These are phyloP conservation scores for Borostomias antarcticus DNA, from an alignment of 2,797 vertebrate species.

Conservation along the genomic window DNA sequence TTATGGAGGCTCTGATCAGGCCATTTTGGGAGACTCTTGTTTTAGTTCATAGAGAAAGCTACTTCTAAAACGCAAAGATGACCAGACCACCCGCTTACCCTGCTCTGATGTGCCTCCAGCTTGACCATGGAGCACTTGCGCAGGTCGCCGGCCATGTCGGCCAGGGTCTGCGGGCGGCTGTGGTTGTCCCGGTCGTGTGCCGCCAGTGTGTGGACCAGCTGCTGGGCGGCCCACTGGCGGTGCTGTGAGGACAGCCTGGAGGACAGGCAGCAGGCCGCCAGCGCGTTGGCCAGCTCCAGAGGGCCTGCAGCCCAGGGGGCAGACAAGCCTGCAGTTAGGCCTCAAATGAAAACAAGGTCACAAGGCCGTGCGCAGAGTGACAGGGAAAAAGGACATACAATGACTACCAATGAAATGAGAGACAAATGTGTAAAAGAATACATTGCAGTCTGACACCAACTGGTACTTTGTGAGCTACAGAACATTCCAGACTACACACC, in stretches of 20 bases:
- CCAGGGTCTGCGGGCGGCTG: conserved; percentile 88
- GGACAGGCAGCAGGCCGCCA: conserved; percentile 97
- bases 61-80: neutral
- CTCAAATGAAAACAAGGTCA: conserved; percentile 84
- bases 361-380: conserved; percentile 54
- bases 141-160: conserved; percentile 95
- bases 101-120: conserved; percentile 95
- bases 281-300: conserved; percentile 96
- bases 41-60: too few relatives aligned
- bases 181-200: conserved; percentile 97
- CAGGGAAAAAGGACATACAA: conserved; percentile 47
- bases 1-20: neutral
- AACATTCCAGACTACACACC: conserved; percentile 74
- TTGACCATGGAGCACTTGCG: conserved; percentile 93
- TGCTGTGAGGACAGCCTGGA: conserved; percentile 96
- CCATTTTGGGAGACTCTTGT: neutral
- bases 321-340: conserved; percentile 91
- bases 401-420: too few relatives aligned
- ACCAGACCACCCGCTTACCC: conserved; percentile 69
- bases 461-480: neutral
- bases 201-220: conserved; percentile 92
- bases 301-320: conserved; percentile 96
- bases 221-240: conserved; percentile 97
- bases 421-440: neutral
- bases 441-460: neutral